These are phyloP conservation scores for Chiridota heheva DNA, from an alignment of 35 echinoderm and acorn worm genomes.

Conservation along the genomic window DNA sequence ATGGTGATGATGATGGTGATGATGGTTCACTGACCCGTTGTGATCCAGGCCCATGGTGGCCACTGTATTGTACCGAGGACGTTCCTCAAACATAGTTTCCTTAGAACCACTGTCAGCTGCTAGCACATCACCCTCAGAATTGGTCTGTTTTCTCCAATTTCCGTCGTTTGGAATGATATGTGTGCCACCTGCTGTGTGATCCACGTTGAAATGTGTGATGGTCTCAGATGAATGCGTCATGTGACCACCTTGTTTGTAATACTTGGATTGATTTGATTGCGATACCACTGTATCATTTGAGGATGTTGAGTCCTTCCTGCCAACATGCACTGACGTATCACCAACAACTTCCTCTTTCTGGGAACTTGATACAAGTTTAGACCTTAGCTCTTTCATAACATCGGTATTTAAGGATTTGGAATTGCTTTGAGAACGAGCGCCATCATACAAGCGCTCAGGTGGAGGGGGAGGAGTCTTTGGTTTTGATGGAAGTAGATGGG, in stretches of 20 bases:
- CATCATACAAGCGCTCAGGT: not conserved
- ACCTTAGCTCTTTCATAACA: too few species aligned
- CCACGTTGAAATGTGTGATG: too few species aligned
- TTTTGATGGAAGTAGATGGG: not conserved
- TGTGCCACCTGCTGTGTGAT: conserved; percentile 12
- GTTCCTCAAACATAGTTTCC: conserved; percentile 21
- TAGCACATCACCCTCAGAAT: conserved; percentile 47
- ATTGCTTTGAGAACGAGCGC: not conserved
- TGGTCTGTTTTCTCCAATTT: conserved; percentile 18
- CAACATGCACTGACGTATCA: conserved; percentile 14
- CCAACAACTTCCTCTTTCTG: conserved; percentile 25
- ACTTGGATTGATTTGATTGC: too few species aligned
- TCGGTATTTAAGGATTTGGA: too few species aligned
- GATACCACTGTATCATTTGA: too few species aligned
- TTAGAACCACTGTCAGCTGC: not conserved
- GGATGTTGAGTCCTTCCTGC: conserved; percentile 11
- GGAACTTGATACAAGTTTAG: conserved; percentile 30
- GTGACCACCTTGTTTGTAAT: too few species aligned
- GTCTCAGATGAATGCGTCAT: too few species aligned
- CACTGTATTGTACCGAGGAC: not conserved
- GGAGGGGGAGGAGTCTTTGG: conserved; percentile 34
- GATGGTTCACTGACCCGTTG: too few species aligned
- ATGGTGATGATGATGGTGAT: too few species aligned
- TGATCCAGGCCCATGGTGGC: conserved; percentile 31
- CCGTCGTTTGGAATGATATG: conserved; percentile 29